Evolutionary conservation across 2,888 invertebrate species (phyloP).

Genomic region (Tiliacea aurago): DNA sequence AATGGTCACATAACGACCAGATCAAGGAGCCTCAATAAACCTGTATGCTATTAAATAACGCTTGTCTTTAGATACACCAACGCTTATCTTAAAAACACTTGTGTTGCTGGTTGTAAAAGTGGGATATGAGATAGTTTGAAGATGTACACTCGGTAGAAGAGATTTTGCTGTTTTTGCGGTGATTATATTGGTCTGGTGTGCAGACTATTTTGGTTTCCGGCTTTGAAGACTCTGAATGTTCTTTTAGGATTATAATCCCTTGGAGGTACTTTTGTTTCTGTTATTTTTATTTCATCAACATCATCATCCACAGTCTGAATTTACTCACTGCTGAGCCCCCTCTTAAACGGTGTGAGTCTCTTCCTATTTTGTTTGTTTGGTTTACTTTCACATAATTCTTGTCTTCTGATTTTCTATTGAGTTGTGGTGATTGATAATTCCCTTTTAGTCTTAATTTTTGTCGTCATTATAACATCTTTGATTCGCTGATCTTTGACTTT

Average conservation of each 20-base stretch:
- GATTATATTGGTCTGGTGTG: background rate
- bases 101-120: slow-evolving; percentile 44
- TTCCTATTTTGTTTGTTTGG: background rate
- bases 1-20: slow-evolving; percentile 48
- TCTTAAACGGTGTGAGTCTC: background rate
- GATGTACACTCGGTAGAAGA: slow-evolving; percentile 30
- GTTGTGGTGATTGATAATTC: background rate
- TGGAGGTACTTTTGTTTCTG: background rate
- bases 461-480: background rate
- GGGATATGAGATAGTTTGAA: slow-evolving; percentile 1
- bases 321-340: background rate
- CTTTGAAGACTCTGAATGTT: background rate
- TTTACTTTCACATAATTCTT: background rate
- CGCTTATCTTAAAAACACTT: slow-evolving; percentile 53
- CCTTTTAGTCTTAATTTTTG: background rate
- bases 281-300: background rate
- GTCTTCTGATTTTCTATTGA: background rate
- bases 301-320: background rate
- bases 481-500: too few relatives aligned
- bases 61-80: slow-evolving; percentile 40
- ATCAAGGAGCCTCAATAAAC: slow-evolving; percentile 63
- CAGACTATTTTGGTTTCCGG: background rate
- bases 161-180: background rate
- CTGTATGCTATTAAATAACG: slow-evolving; percentile 50
- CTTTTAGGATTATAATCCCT: background rate